Percentiles rank a stretch among this genome's conserved stretches.
These are phyloP conservation scores for Lophotriccus pileatus DNA, from an alignment of 2,797 vertebrate species.

Conservation along the genomic window DNA sequence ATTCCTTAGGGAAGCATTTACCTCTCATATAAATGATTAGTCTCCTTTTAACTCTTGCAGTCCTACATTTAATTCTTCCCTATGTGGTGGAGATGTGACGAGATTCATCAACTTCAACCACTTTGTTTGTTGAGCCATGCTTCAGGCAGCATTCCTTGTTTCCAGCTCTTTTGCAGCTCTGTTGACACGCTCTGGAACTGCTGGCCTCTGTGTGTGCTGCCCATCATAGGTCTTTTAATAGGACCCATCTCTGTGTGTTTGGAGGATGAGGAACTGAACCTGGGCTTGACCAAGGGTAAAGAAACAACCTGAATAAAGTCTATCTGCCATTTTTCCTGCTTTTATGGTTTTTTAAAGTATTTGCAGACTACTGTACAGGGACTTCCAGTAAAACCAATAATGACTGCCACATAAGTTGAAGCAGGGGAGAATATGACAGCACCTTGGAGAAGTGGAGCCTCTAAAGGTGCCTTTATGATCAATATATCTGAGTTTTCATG, in stretches of 20 bases:
- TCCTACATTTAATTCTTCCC: rapidly evolving
- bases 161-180: neutral
- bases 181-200: neutral
- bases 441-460: neutral
- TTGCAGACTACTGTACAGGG: neutral
- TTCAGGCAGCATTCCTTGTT: neutral
- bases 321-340: neutral
- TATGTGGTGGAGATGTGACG: neutral
- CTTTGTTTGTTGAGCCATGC: neutral
- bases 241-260: neutral
- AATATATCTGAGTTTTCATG: neutral
- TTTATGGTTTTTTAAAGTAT: neutral
- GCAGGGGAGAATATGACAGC: neutral
- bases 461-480: neutral
- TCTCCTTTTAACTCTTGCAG: neutral
- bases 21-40: neutral
- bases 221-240: neutral
- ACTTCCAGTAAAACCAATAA: neutral
- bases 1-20: neutral
- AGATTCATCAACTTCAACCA: neutral
- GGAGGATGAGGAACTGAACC: neutral
- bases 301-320: neutral
- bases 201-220: rapidly evolving
- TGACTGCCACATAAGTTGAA: neutral
- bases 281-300: neutral